Base-by-base conservation (phyloP, 1,140 invertebrate genomes). In the Colletes latitarsis region DNA sequence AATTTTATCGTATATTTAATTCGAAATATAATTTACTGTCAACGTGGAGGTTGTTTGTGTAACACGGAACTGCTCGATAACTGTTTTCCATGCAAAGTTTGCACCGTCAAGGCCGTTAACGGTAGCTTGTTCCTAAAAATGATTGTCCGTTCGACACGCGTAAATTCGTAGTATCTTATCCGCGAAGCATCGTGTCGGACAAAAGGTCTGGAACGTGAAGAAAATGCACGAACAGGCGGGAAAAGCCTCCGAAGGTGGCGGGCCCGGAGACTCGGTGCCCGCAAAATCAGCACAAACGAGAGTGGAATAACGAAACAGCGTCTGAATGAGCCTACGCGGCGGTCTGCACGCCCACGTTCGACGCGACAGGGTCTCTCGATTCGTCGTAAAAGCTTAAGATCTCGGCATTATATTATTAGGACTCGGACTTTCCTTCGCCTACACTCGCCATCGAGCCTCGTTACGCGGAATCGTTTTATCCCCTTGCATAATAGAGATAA, bases 321-420 rank as follows among this genome's bases (percentile, higher is more conserved):
- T 67, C 79, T 90, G 82, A 90, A 91, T 90, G 85, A 88, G 82
- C 87, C 75, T 82, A 89, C 88, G 87, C 85, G 83, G 46, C 76
- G 64, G 41, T 58, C 77, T 70, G 78, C 53, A 58, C 82, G 83
- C 82, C 79, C 58, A 89, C 86, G 68, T 58, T 62, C 41, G 72
- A 64, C 67, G 30, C 49, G 5, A 64, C 41, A 73, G 60, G 46
- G 52, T 17, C n/a, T 21, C 43, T 66, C 70, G 9, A 21, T 67
- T 43, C 55, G 10, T 68, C 55, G 62, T 72, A 76, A 55, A 55
- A 30, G 8, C 19, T 30, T 17, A 0, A 15, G 15, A 21, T 57
- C 10, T 21, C 55, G 8, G 17, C n/a, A 19, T 75, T 75, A 66
- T 21, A 52, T n/a, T n/a, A n/a, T 57, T 5, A 17, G 49, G 49